Evolutionary conservation across 1,140 invertebrate species (phyloP), one percentile per base, ranked within the genome.

Genomic region (Drusus annulatus): DNA sequence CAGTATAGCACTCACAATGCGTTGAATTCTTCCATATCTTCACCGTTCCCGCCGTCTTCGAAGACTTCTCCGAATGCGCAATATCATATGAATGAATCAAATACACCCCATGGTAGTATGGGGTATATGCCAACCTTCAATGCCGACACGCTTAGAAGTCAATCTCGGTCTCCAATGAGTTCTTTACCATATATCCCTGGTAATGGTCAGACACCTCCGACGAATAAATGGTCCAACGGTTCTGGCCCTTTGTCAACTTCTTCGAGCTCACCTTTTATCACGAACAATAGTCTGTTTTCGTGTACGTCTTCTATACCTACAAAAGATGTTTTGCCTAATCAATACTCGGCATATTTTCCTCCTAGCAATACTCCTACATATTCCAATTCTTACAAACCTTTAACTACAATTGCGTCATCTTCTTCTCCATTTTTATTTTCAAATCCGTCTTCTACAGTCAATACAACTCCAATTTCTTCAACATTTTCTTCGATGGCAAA

Each of bases 131-230:
- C 68, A 71, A 71, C 68, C 8, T 71, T 51, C 16, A 54, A 71
- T 25, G 25, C 68, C 15, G 45, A 71, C 3, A 21, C 15, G 8
- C 28, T 17, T 65, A 52, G 54, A 68, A 68, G 13, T 17, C 68
- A 62, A 17, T 63, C 76, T 28, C 17, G 76, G 4, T 78, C 76
- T 65, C 76, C 76, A n/a, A 31, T 78, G 31, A 52, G 19, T 6
- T 78, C 76, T 25, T 25, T 78, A 23, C 76, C 76, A 8, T 78
- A 65, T 31, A 78, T 78, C 54, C 63, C 76, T n/a, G 73, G 23
- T 3, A 75, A 25, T 8, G 25, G 50, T 23, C 17, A 51, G 1
- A 15, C 17, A 16, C 51, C 68, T 19, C 25, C 68, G 51, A 0
- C 68, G 16, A 51, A 50, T 71, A 15, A 50, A 15, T 71, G 68